Evolutionary conservation across 2,113 vertebrate species (phyloP).

Genomic region (Rhadina sibilatrix): DNA sequence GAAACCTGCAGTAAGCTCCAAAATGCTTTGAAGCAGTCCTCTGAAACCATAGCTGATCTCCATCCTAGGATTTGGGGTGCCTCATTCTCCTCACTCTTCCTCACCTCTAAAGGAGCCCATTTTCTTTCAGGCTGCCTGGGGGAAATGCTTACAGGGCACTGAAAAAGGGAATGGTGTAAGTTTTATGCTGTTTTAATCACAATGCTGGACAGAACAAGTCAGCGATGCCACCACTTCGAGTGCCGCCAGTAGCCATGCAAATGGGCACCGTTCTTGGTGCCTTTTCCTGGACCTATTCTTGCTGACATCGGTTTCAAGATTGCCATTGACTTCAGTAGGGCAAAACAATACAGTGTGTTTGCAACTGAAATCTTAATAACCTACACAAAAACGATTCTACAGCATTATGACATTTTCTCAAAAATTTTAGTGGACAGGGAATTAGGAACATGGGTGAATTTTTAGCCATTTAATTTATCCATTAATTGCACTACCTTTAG

Average conservation of each 20-base stretch:
- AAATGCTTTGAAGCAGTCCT: neutral
- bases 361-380: neutral
- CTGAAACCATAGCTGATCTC: neutral
- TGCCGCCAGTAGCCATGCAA: neutral
- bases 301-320: neutral
- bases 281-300: neutral
- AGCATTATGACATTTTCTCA: neutral
- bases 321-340: neutral
- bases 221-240: neutral
- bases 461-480: neutral
- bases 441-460: neutral
- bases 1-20: neutral
- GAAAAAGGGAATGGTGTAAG: neutral
- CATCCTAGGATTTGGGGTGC: neutral
- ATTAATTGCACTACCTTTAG: neutral
- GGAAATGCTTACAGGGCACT: neutral
- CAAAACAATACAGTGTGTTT: neutral
- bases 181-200: neutral
- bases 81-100: neutral
- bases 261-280: rapidly evolving
- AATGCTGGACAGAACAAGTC: neutral
- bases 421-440: neutral
- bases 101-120: neutral
- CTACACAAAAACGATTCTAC: neutral
- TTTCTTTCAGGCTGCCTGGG: neutral